Base-by-base conservation (phyloP, 2,888 invertebrate genomes). In the Drosophila suboccidentalis region DNA sequence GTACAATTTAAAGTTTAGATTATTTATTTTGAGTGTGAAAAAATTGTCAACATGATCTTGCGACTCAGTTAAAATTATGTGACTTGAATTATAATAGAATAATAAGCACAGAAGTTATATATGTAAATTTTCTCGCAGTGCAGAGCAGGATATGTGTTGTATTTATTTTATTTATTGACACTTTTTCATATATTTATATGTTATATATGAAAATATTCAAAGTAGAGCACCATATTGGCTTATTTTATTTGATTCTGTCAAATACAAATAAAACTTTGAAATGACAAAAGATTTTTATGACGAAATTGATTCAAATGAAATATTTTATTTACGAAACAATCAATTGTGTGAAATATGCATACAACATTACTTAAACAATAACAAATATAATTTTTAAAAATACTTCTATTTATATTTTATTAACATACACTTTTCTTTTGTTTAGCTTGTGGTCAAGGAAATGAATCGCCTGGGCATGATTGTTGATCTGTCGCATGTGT, bases 401-500 rank as follows among this genome's bases (percentile, higher is more conserved):
- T 4, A 36, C n/a, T 43, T 38, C 17, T 38, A 3, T 39, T 1
- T 10, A 38, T 36, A 11, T 8, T 17, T 6, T 38, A 1, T 32
- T 9, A 26, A 2, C 6, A 44, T 2, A 22, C 4, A 44, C 11
- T 19, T 8, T 1, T 3, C 4, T 46, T 38, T 9, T 17, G 19
- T 13, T 22, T 92, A 96, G 96, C 94, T 95, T 76, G 95, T 97
- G 72, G 95, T 97, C 54, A 95, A 95, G 87, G 97, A 97, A 94
- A 97, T 97, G 97, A 97, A 97, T 93, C 95, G 97, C 1, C 93
- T 97, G 76, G 97, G 97, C 29, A 97, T 97, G 96, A 94, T 97
- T 92, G 96, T 97, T 78, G 97, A 97, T 92, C 93, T 97, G 85
- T 96, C 96, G 8, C 96, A 97, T 93, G 97, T 97, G 49, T 96